phyloP scores from a whole-genome alignment of 1,140 invertebrate genomes.

The Acromyrmex echinatior region DNA sequence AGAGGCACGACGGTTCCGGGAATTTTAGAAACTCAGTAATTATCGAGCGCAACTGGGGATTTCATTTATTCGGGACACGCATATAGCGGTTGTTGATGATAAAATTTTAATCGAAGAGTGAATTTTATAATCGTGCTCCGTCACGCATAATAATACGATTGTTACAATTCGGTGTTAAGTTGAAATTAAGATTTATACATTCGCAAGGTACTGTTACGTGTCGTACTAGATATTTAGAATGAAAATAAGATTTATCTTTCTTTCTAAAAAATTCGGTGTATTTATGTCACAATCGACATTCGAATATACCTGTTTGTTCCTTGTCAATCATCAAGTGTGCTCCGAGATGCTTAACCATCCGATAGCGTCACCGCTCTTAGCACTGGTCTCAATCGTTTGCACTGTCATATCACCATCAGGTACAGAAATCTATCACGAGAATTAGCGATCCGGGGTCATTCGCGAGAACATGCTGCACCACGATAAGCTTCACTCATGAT shows the following conservation, averaged over 20 bases:
- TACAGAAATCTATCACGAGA: constrained; percentile 2
- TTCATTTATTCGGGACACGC: constrained; percentile 3
- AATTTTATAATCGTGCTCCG: not conserved
- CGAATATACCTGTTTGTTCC: constrained; percentile 27
- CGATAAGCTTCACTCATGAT: constrained; percentile 6
- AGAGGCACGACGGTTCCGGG: not conserved
- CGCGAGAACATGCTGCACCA: not conserved
- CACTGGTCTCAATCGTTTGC: constrained; percentile 7
- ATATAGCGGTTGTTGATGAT: not conserved
- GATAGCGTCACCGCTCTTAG: not conserved
- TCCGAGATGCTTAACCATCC: constrained; percentile 1
- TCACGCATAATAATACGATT: not conserved
- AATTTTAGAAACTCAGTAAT: constrained; percentile 51
- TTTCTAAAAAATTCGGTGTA: not conserved
- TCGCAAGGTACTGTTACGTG: not conserved
- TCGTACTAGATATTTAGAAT: not conserved
- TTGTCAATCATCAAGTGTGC: not conserved
- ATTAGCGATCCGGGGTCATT: not conserved
- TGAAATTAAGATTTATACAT: not conserved
- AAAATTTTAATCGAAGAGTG: not conserved
- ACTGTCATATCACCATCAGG: constrained; percentile 35
- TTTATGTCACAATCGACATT: not conserved
- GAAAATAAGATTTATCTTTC: not conserved
- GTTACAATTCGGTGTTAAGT: not conserved
- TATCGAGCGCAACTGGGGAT: not conserved